Conservation (phyloP, 2,888 invertebrate genomes). For the Hoplodrina ambigua region DNA sequence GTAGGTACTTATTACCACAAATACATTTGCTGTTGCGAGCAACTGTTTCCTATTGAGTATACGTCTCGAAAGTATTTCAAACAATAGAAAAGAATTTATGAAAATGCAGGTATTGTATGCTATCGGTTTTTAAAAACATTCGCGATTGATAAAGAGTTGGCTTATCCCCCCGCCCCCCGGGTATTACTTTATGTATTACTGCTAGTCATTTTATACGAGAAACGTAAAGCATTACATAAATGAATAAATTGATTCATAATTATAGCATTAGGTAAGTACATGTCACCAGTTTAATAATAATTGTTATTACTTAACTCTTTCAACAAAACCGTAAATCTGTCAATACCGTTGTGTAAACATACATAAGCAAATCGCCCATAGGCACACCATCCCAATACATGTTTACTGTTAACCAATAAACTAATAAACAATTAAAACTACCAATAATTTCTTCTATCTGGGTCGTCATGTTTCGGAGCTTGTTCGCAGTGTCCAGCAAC, state of each 20-base stretch:
- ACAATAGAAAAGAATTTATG: not conserved
- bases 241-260: not conserved
- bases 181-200: not conserved
- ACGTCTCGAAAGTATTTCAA: not conserved
- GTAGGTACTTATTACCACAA: too few relatives aligned
- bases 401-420: conserved; percentile 23
- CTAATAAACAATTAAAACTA: conserved; percentile 25
- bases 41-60: conserved; percentile 1
- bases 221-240: not conserved
- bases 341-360: conserved; percentile 21
- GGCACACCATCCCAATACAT: conserved; percentile 11
- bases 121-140: too few relatives aligned
- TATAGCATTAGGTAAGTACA: not conserved
- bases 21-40: conserved; percentile 6
- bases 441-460: conserved; percentile 26
- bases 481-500: conserved; percentile 14
- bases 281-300: not conserved
- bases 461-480: conserved; percentile 39
- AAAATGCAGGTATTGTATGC: too few relatives aligned
- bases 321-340: conserved; percentile 28
- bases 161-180: not conserved
- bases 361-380: conserved; percentile 5
- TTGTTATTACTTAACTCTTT: not conserved
- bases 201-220: not conserved
- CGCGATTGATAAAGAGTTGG: conserved; percentile 7